Evolutionary conservation across 1,140 invertebrate genomes (phyloP).

Genomic region (Hypsibius dujardini): DNA sequence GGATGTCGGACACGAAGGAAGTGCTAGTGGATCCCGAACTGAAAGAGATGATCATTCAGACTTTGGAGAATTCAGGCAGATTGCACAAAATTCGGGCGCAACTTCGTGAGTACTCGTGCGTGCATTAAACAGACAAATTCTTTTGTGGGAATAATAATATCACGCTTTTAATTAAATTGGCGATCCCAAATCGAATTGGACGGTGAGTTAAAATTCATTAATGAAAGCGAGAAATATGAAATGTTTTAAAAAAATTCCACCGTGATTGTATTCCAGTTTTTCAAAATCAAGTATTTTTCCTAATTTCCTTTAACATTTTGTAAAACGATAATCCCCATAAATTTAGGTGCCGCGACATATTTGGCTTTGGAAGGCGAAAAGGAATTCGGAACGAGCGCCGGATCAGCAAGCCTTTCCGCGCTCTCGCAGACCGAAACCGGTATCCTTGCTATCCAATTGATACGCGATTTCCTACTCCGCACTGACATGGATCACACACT

Average conservation of each 20-base stretch:
- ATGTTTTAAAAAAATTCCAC: too few species aligned
- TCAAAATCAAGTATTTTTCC: too few species aligned
- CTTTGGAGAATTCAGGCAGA: background rate
- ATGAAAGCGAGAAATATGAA: too few species aligned
- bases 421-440: background rate
- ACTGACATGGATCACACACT: background rate
- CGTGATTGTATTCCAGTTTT: too few species aligned
- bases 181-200: too few species aligned
- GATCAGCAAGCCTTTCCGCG: background rate
- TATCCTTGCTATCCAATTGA: background rate
- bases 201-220: too few species aligned
- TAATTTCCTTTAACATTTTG: too few species aligned
- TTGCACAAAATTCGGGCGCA: background rate
- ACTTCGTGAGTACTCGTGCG: background rate
- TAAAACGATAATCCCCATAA: too few species aligned
- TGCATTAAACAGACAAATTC: too few species aligned
- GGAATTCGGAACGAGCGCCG: background rate
- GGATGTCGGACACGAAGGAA: background rate
- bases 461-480: background rate
- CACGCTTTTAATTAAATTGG: too few species aligned
- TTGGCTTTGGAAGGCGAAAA: background rate
- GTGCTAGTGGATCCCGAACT: background rate
- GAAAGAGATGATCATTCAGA: conserved; percentile 8
- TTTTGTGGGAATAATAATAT: too few species aligned
- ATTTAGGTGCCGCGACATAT: background rate